Evolutionary conservation across 2,113 vertebrate species (phyloP), one percentile per base, ranked within the genome.

Genomic region (Apodemus speciosus): DNA sequence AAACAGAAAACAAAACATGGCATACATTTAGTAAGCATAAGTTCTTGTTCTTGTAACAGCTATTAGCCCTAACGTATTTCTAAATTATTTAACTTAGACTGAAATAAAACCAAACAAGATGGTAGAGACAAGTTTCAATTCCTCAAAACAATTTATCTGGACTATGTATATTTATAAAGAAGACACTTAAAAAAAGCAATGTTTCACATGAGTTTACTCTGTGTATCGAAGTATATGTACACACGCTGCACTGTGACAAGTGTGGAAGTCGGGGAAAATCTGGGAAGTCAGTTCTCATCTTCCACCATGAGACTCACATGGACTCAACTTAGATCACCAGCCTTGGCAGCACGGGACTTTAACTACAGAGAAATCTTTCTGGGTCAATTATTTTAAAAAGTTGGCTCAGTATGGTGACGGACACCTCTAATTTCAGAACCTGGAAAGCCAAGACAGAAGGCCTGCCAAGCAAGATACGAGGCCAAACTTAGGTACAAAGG

Each of bases 31-130:
- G 27, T n/a, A 77, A 64, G 83, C 16, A 8, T 27, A 72, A 56
- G 56, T 56, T 56, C 56, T 56, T 40, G 0, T 11, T 11, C 32
- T 87, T 53, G 27, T 62, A 60, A 92, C 60, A 85, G 64, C 40
- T 89, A 51, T 49, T 51, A 75, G n/a, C 49, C 35, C 91, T 32
- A 87, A 75, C 49, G 58, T 89, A 49, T 25, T 66, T 35, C 91
- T 40, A 84, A 79, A 69, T 58, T 88, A 62, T 91, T 88, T 85
- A 92, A 51, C 21, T 93, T 76, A 81, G 18, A n/a, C 49, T 72
- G 58, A 89, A 80, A 46, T 56, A 88, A 93, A 94, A 80, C 21
- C 79, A 89, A 90, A 38, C 49, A 87, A 79, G 72, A 91, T 16
- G 56, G 56, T 56, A 56, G 56, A 56, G 56, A 60, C 6, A 1